These are phyloP conservation scores for Felis chaus DNA, from an alignment of 2,113 vertebrate species.

Conservation along the genomic window DNA sequence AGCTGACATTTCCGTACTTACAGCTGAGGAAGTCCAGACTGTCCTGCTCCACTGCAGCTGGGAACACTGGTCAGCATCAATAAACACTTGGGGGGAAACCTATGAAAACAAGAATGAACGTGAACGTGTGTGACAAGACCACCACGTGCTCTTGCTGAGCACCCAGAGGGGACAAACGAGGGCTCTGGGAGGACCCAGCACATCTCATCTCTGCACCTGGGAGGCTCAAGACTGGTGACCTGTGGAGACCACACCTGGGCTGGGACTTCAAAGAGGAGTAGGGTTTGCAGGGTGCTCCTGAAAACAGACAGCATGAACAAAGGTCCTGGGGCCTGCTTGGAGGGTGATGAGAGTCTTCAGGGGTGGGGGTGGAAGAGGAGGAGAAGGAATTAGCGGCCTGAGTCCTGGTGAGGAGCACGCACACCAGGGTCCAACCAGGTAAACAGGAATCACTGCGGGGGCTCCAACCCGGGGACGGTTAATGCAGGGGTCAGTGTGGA, in stretches of 20 bases:
- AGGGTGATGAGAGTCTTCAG: fast-evolving
- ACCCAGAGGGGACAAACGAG: not conserved
- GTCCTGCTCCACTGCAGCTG: not conserved
- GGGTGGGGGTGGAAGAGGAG: not conserved
- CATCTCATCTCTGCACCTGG: fast-evolving
- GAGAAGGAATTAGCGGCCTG: not conserved
- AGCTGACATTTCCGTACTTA: not conserved
- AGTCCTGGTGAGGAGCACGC: not conserved
- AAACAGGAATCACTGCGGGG: not conserved
- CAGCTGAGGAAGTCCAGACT: not conserved
- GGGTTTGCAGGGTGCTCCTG: not conserved
- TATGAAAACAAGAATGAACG: not conserved
- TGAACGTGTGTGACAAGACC: not conserved
- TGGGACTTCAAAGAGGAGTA: not conserved
- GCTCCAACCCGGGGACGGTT: not conserved
- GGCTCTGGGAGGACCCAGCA: not conserved
- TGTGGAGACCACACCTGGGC: not conserved
- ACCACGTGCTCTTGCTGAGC: not conserved
- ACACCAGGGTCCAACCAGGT: not conserved
- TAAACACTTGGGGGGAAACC: not conserved
- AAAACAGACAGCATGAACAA: not conserved
- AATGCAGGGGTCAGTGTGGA: fast-evolving
- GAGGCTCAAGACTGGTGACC: not conserved
- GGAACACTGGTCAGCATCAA: not conserved
- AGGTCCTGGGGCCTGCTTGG: not conserved